Percentiles rank a stretch among this genome's conserved stretches.
Conservation (phyloP, 2,888 invertebrate species). For the Leptopilina syphax region DNA sequence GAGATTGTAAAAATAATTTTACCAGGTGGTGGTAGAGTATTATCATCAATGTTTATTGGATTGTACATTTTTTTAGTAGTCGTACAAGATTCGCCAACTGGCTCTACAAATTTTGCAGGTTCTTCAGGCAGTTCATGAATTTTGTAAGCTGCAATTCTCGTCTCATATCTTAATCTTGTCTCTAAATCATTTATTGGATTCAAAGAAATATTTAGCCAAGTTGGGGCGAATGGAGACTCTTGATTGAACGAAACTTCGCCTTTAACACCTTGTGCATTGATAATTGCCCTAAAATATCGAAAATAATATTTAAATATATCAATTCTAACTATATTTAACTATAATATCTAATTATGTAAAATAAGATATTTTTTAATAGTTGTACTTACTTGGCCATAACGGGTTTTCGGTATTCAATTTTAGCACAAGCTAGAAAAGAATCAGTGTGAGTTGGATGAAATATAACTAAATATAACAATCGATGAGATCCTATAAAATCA, state of each 20-base stretch:
- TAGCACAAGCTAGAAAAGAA: constrained; percentile 89
- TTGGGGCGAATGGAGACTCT: constrained; percentile 90
- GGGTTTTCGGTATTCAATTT: constrained; percentile 84
- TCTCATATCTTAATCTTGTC: constrained; percentile 85
- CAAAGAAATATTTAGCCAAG: constrained; percentile 86
- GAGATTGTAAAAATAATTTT: constrained; percentile 38
- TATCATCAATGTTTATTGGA: constrained; percentile 82
- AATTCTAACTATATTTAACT: background rate
- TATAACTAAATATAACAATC: constrained; percentile 88
- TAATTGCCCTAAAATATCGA: constrained; percentile 80
- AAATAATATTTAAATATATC: background rate
- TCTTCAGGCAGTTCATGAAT: constrained; percentile 85
- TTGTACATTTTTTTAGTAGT: constrained; percentile 88
- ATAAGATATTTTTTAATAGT: background rate
- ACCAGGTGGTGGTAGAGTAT: constrained; percentile 83
- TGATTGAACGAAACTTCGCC: constrained; percentile 89
- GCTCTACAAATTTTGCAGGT: constrained; percentile 77
- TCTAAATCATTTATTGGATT: constrained; percentile 83
- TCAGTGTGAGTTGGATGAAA: constrained; percentile 87
- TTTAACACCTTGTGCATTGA: constrained; percentile 88
- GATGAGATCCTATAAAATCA: constrained; percentile 86
- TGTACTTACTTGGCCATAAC: constrained; percentile 84
- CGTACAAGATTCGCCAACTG: constrained; percentile 79
- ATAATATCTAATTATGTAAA: too few relatives aligned
- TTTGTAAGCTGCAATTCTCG: constrained; percentile 84